Evolutionary conservation across 2,888 invertebrate species (phyloP).

Genomic region (Seira sanloemensis): DNA sequence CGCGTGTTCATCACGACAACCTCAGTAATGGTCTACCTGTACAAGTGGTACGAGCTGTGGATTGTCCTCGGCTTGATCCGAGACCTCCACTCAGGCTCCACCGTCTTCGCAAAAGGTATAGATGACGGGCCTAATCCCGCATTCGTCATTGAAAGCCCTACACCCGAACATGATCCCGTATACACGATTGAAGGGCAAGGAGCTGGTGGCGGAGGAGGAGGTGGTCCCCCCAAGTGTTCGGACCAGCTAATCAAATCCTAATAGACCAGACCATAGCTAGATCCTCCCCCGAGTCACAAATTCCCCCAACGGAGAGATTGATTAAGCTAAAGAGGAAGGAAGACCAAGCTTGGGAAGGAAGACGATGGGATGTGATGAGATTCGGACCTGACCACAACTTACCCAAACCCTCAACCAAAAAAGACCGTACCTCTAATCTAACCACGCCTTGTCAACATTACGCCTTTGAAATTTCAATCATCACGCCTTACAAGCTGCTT

Average conservation of each 20-base stretch:
- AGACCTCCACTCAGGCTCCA: conserved; percentile 61
- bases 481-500: no score
- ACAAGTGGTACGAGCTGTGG: conserved; percentile 73
- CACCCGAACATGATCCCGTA: conserved; percentile 62
- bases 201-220: conserved; percentile 13
- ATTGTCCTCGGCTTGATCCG: conserved; percentile 60
- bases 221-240: conserved; percentile 50
- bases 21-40: conserved; percentile 68
- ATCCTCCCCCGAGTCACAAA: no score
- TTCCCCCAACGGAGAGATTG: neutral
- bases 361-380: no score
- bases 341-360: no score
- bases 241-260: conserved; percentile 49
- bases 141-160: conserved; percentile 59
- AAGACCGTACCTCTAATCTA: conserved; percentile 1
- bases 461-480: no score
- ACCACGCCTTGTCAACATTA: no score
- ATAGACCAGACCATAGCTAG: neutral
- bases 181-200: conserved; percentile 65
- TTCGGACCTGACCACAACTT: no score
- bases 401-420: conserved; percentile 11
- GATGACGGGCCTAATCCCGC: conserved; percentile 60
- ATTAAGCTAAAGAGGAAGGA: neutral
- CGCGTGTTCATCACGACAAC: conserved; percentile 46
- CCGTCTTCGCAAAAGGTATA: conserved; percentile 52